A percentile compares a stretch with the other conserved stretches of the same genome.
Evolutionary conservation across 1,140 invertebrate genomes (phyloP).

Genomic region (Panonychus citri): DNA sequence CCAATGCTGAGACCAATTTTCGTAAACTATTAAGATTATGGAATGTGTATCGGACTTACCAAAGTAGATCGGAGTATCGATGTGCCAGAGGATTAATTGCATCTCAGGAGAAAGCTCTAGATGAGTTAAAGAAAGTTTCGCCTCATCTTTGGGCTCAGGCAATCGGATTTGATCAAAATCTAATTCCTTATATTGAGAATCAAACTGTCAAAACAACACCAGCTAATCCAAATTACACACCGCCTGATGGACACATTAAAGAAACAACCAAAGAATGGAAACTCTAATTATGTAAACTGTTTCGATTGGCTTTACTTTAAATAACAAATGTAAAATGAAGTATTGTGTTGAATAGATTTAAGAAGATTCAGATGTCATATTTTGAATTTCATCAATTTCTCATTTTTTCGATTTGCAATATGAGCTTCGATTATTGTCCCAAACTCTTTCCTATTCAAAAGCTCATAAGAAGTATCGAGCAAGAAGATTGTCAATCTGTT

Average conservation of each 20-base stretch:
- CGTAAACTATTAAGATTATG: slow-evolving; percentile 28
- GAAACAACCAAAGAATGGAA: slow-evolving; percentile 56
- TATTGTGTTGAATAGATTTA: too few species aligned
- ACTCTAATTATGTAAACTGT: slow-evolving; percentile 7
- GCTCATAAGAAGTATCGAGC: slow-evolving; percentile 47
- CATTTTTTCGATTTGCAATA: neutral
- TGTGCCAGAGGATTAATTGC: slow-evolving; percentile 37
- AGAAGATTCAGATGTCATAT: too few species aligned
- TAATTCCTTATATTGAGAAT: slow-evolving; percentile 37
- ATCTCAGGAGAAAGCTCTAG: slow-evolving; percentile 47
- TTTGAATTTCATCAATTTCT: neutral
- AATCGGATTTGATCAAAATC: slow-evolving; percentile 40
- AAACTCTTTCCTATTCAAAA: slow-evolving; percentile 46
- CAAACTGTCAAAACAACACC: slow-evolving; percentile 50
- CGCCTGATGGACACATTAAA: slow-evolving; percentile 60
- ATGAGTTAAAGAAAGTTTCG: slow-evolving; percentile 46
- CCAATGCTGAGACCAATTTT: neutral
- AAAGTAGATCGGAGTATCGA: slow-evolving; percentile 36
- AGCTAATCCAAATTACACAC: slow-evolving; percentile 44
- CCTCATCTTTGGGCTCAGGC: slow-evolving; percentile 58
- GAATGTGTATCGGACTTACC: slow-evolving; percentile 36
- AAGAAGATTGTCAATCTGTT: slow-evolving; percentile 37
- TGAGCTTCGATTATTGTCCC: slow-evolving; percentile 36
- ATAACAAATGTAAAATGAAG: too few species aligned
- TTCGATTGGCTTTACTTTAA: neutral